phyloP scores from a whole-genome alignment of 2,797 vertebrate species.

The Pipistrellus kuhlii region DNA sequence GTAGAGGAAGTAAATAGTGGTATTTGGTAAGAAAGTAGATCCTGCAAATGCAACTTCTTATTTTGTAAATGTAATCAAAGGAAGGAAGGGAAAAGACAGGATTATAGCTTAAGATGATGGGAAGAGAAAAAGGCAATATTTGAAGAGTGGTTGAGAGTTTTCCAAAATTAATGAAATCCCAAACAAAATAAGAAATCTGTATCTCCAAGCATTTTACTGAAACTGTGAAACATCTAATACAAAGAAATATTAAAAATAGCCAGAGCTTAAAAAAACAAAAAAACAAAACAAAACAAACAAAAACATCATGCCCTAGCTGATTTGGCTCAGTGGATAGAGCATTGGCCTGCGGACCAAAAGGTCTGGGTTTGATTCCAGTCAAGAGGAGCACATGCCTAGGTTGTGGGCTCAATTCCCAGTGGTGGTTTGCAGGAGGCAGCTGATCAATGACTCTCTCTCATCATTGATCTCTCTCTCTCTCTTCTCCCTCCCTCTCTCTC shows the following conservation, averaged over 20 bases:
- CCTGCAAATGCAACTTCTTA: not conserved
- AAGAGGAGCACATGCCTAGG: too few relatives aligned
- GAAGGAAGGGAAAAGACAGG: not conserved
- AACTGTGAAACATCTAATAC: not conserved
- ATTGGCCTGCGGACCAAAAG: too few relatives aligned
- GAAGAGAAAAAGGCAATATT: not conserved
- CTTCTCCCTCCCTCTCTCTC: too few relatives aligned
- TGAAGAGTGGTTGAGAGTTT: not conserved
- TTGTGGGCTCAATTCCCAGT: too few relatives aligned
- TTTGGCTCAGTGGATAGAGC: too few relatives aligned
- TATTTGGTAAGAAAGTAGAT: not conserved
- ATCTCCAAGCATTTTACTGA: not conserved
- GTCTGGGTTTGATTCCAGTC: too few relatives aligned
- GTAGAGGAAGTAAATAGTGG: not conserved
- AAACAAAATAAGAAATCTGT: not conserved
- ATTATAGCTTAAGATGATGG: not conserved
- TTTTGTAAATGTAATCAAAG: not conserved
- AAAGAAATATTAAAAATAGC: not conserved
- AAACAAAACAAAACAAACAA: not conserved
- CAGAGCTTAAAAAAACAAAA: not conserved
- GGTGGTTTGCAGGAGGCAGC: too few relatives aligned
- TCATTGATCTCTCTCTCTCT: too few relatives aligned
- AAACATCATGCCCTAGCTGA: too few relatives aligned
- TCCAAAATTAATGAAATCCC: not conserved
- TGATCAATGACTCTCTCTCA: too few relatives aligned